Conservation (phyloP, 2,888 invertebrate genomes). For the Chelonus formosanus region DNA sequence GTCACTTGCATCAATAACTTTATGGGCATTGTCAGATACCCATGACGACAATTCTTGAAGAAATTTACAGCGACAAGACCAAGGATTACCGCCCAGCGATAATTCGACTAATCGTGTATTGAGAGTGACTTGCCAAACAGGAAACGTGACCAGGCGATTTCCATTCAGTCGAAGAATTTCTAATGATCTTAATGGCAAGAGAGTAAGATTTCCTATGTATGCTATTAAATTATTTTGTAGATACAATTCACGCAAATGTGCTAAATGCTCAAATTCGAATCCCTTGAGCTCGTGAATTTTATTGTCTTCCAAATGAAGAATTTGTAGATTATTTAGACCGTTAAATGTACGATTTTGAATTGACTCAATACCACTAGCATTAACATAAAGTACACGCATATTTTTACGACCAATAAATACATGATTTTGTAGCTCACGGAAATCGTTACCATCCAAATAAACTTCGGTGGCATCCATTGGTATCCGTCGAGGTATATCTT, state of each 20-base stretch:
- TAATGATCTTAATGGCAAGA: constrained; percentile 79
- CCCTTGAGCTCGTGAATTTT: constrained; percentile 81
- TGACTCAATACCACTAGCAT: constrained; percentile 83
- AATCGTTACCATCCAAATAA: constrained; percentile 89
- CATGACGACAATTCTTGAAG: constrained; percentile 84
- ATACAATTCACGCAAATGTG: constrained; percentile 81
- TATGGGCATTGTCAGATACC: constrained; percentile 82
- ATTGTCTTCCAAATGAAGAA: constrained; percentile 87
- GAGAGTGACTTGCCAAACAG: constrained; percentile 76
- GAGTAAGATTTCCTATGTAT: constrained; percentile 82
- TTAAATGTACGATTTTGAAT: constrained; percentile 92
- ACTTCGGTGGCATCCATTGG: constrained; percentile 96
- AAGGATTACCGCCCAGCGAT: constrained; percentile 83
- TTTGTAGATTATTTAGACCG: constrained; percentile 80
- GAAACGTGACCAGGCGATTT: constrained; percentile 81
- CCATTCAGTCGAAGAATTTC: constrained; percentile 84
- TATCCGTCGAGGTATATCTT: constrained; percentile 83
- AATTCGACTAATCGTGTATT: constrained; percentile 78
- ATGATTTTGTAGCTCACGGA: constrained; percentile 84
- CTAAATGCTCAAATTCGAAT: constrained; percentile 84
- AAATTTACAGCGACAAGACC: constrained; percentile 92
- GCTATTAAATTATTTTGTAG: constrained; percentile 85
- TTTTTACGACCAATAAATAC: constrained; percentile 91
- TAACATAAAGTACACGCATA: constrained; percentile 85
- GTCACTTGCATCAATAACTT: constrained; percentile 80